Percentiles rank a stretch among this genome's conserved stretches.
phyloP scores from a whole-genome alignment of 2,113 vertebrate species.

The Caranx melampygus region DNA sequence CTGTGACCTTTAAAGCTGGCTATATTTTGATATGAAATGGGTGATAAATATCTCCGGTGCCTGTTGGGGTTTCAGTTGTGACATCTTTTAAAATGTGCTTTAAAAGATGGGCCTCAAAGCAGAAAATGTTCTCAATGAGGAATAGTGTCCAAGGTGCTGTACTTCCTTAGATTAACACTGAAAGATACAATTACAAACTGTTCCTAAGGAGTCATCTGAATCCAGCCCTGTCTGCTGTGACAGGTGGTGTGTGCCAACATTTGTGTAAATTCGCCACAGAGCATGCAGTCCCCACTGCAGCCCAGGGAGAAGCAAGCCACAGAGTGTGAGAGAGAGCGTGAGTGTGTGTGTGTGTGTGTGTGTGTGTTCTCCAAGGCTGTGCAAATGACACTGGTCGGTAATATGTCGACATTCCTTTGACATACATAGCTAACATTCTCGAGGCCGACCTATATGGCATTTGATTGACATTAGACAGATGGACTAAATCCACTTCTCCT shows the following conservation, averaged over 20 bases:
- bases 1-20: slow-evolving; percentile 8
- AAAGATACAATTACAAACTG: slow-evolving; percentile 50
- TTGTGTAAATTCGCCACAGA: slow-evolving; percentile 46
- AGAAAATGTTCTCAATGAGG: slow-evolving; percentile 14
- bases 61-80: background rate
- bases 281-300: slow-evolving; percentile 43
- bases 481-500: slow-evolving; percentile 15
- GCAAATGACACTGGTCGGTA: slow-evolving; percentile 50
- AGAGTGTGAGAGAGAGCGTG: background rate
- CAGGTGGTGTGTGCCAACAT: slow-evolving; percentile 59
- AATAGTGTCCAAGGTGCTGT: background rate
- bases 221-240: slow-evolving; percentile 34
- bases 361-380: slow-evolving; percentile 18
- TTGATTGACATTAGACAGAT: slow-evolving; percentile 52
- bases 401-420: slow-evolving; percentile 50
- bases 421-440: slow-evolving; percentile 50
- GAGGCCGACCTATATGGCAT: slow-evolving; percentile 17
- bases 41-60: slow-evolving; percentile 17
- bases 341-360: background rate
- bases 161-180: slow-evolving; percentile 17
- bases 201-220: slow-evolving; percentile 31
- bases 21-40: slow-evolving; percentile 17
- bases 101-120: background rate
- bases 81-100: slow-evolving; percentile 19
- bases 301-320: slow-evolving; percentile 16